These are phyloP conservation scores for Heliothis virescens DNA, from an alignment of 1,140 invertebrate genomes.

Conservation along the genomic window DNA sequence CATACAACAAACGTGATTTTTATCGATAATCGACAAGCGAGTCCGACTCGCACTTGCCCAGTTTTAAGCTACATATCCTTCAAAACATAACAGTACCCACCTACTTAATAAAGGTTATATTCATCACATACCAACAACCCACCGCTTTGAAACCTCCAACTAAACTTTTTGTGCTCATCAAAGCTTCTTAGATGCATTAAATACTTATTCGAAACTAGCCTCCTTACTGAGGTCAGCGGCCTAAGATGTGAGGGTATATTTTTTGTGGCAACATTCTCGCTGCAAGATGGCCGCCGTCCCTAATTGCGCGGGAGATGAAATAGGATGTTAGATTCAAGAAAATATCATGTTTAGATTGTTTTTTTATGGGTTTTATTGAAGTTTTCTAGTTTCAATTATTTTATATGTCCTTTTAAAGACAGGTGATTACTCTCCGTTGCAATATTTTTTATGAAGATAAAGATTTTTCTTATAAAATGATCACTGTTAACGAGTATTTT, in stretches of 20 bases:
- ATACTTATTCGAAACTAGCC: neutral
- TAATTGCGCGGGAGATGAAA: slow-evolving; percentile 14
- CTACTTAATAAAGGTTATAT: too few relatives aligned
- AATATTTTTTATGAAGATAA: too few relatives aligned
- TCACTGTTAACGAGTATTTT: too few relatives aligned
- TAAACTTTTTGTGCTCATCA: neutral
- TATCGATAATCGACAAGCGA: too few relatives aligned
- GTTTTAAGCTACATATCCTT: too few relatives aligned
- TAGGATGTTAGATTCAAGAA: neutral
- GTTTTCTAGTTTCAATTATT: neutral
- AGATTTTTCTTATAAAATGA: too few relatives aligned
- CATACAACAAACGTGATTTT: too few relatives aligned
- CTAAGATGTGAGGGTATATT: slow-evolving; percentile 17
- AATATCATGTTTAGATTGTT: neutral
- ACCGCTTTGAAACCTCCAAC: neutral
- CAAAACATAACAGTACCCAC: too few relatives aligned
- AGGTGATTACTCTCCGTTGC: too few relatives aligned
- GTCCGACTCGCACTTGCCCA: too few relatives aligned
- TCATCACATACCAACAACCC: too few relatives aligned
- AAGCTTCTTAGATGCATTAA: neutral
- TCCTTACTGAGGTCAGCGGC: slow-evolving; percentile 3
- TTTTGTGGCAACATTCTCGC: slow-evolving; percentile 31
- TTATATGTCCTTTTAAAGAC: too few relatives aligned
- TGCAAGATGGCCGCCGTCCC: neutral
- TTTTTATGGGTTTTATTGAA: neutral